A percentile compares a stretch with the other conserved stretches of the same genome.
Evolutionary conservation across 2,113 vertebrate genomes (phyloP).

Genomic region (Menidia beryllina): DNA sequence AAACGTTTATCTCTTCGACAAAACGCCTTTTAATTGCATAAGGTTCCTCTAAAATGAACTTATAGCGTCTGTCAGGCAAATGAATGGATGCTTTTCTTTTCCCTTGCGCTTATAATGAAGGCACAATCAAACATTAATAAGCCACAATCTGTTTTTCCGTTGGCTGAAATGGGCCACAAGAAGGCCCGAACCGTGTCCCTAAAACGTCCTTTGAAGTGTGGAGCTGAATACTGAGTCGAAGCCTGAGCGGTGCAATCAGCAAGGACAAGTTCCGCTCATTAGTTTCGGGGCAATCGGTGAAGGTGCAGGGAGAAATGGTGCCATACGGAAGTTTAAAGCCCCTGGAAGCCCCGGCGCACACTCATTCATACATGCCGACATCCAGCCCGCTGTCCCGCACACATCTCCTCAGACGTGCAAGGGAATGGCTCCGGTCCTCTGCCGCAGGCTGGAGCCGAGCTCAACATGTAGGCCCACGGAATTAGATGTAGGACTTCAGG

Average conservation of each 20-base stretch:
- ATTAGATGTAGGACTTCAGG: constrained; percentile 56
- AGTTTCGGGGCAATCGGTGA: neutral
- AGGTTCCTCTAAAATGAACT: neutral
- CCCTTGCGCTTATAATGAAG: constrained; percentile 15
- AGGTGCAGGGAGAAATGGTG: neutral
- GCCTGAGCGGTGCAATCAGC: constrained; percentile 18
- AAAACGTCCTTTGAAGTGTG: constrained; percentile 73
- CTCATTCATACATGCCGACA: constrained; percentile 2
- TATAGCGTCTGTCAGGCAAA: neutral
- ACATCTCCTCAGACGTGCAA: constrained; percentile 28
- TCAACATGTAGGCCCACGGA: constrained; percentile 30
- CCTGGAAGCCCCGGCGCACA: neutral
- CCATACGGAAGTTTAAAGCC: constrained; percentile 36
- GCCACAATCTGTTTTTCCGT: constrained; percentile 40
- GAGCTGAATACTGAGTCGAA: constrained; percentile 50
- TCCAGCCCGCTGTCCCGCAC: constrained; percentile 29
- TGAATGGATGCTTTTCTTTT: neutral
- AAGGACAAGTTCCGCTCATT: constrained; percentile 52
- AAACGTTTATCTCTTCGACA: neutral
- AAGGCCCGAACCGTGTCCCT: constrained; percentile 67
- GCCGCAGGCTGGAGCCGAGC: neutral
- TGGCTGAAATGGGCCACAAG: constrained; percentile 51
- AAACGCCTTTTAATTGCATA: constrained; percentile 18
- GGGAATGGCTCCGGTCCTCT: constrained; percentile 33
- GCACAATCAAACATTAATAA: constrained; percentile 55